These are phyloP conservation scores for Eledone cirrhosa DNA, from an alignment of 2,888 invertebrate genomes.

Conservation along the genomic window DNA sequence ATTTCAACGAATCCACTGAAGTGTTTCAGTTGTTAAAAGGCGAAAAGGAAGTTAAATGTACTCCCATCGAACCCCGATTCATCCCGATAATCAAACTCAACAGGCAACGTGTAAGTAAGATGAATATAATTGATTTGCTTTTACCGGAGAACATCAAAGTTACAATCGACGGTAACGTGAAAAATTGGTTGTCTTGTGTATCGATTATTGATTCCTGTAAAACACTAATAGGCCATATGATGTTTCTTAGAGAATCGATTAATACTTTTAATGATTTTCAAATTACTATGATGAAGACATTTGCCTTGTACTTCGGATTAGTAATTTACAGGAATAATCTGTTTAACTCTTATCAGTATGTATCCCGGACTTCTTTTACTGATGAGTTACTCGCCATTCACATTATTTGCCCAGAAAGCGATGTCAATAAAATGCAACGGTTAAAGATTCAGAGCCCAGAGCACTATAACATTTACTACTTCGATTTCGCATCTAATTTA, in stretches of 20 bases:
- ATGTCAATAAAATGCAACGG: too few species aligned
- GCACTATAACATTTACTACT: conserved; percentile 81
- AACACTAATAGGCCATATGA: conserved; percentile 88
- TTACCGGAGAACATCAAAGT: too few species aligned
- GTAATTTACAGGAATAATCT: too few species aligned
- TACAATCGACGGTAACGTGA: not conserved
- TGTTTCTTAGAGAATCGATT: conserved; percentile 89
- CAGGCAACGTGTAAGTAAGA: too few species aligned
- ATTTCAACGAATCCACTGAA: too few species aligned
- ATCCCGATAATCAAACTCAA: too few species aligned
- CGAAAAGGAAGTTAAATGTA: too few species aligned
- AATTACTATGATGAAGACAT: conserved; percentile 89
- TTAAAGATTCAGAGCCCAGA: conserved; percentile 78
- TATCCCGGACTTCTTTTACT: conserved; percentile 93
- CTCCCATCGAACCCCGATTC: too few species aligned
- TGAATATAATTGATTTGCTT: too few species aligned
- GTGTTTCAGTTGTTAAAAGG: too few species aligned
- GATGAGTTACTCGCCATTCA: too few species aligned
- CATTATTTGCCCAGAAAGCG: too few species aligned
- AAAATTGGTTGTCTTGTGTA: conserved; percentile 83
- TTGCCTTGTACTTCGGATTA: conserved; percentile 94
- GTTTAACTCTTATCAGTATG: conserved; percentile 97
- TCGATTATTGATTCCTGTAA: conserved; percentile 91
- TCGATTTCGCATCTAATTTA: conserved; percentile 78
- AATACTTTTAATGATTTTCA: conserved; percentile 89